phyloP scores from a whole-genome alignment of 2,888 invertebrate genomes.

The Boloria euphrosyne region DNA sequence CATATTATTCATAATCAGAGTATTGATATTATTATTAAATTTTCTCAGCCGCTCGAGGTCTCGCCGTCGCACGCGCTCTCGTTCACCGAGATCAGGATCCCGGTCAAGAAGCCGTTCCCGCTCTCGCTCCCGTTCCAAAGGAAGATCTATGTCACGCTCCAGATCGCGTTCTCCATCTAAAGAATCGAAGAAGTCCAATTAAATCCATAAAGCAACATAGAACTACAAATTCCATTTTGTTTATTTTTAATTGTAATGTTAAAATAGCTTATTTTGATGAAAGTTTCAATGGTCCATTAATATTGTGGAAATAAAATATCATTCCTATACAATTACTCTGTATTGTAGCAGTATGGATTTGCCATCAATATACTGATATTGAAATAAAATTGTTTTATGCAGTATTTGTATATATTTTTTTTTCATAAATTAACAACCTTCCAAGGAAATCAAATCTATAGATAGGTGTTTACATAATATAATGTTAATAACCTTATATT shows the following conservation, averaged over 20 bases:
- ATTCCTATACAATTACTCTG: constrained; percentile 63
- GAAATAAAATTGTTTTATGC: constrained; percentile 33
- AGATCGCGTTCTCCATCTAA: constrained; percentile 77
- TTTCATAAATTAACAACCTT: constrained; percentile 2
- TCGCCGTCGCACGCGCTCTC: constrained; percentile 83
- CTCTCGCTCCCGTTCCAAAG: constrained; percentile 79
- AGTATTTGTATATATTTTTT: constrained; percentile 24
- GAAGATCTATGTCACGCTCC: constrained; percentile 75
- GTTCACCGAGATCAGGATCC: constrained; percentile 78
- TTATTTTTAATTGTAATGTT: constrained; percentile 21
- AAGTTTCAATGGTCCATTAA: constrained; percentile 16
- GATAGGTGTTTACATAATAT: no score
- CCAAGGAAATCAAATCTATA: no score
- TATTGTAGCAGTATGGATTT: constrained; percentile 61
- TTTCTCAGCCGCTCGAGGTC: constrained; percentile 83
- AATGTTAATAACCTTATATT: no score
- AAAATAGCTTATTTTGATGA: constrained; percentile 22
- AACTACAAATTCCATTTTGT: constrained; percentile 33
- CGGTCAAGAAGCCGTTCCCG: constrained; percentile 74
- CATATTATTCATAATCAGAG: no score
- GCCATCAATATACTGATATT: constrained; percentile 63
- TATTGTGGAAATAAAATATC: constrained; percentile 46
- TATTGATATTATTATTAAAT: constrained; percentile 45
- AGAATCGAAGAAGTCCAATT: constrained; percentile 77
- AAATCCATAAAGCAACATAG: constrained; percentile 36